Percentiles rank a stretch among this genome's conserved stretches.
These are phyloP conservation scores for Pseudopipra pipra DNA, from an alignment of 2,113 vertebrate species.

Conservation along the genomic window DNA sequence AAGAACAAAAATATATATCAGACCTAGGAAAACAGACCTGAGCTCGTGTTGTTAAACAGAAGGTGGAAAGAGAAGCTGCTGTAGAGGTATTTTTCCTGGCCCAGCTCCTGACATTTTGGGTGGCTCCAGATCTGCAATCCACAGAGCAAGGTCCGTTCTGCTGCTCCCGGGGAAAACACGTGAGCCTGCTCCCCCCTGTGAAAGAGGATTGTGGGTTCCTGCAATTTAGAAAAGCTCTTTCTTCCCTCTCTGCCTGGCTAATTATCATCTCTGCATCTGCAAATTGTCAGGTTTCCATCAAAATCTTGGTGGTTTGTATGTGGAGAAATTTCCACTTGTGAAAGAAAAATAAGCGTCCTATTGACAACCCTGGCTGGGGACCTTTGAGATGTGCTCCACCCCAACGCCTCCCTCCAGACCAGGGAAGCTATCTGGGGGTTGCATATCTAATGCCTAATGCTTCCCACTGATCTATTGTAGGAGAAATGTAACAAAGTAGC, in stretches of 20 bases:
- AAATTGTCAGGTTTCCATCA: constrained; percentile 13
- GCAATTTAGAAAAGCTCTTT: not conserved
- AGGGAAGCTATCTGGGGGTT: not conserved
- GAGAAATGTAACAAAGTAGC: not conserved
- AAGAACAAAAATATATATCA: not conserved
- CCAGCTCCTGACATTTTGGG: not conserved
- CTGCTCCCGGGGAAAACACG: not conserved
- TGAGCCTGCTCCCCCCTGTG: not conserved
- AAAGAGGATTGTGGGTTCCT: not conserved
- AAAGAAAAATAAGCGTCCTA: not conserved
- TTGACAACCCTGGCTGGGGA: not conserved
- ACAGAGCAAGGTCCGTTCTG: not conserved
- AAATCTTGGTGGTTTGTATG: not conserved
- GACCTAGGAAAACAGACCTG: not conserved
- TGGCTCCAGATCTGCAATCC: not conserved
- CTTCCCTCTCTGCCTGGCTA: not conserved
- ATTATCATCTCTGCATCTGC: not conserved
- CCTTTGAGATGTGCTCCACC: not conserved
- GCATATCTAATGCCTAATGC: not conserved
- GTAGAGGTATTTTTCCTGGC: not conserved
- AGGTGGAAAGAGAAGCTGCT: not conserved
- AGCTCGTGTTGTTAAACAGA: not conserved
- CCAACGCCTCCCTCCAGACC: not conserved
- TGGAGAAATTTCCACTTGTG: not conserved
- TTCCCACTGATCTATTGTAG: constrained; percentile 10